Evolutionary conservation across 1,140 invertebrate species (phyloP).

Genomic region (Tachypleus tridentatus): DNA sequence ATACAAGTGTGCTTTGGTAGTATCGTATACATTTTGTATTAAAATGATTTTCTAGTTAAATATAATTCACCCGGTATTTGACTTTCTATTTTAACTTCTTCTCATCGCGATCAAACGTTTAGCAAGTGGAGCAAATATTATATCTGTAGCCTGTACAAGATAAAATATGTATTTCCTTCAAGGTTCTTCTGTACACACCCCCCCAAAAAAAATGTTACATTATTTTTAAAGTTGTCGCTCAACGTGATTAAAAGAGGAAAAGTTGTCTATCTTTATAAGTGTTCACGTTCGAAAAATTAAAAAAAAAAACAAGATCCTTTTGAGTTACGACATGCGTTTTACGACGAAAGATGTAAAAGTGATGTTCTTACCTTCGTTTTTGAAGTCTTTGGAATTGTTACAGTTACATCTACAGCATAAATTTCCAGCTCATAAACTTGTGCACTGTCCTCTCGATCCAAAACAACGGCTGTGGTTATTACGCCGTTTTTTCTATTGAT

Average conservation of each 20-base stretch:
- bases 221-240: background rate
- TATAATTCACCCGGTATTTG: too few species aligned
- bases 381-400: constrained; percentile 46
- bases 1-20: too few species aligned
- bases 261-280: background rate
- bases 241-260: background rate
- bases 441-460: constrained; percentile 68
- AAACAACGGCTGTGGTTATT: constrained; percentile 61
- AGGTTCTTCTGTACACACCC: too few species aligned
- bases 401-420: constrained; percentile 54
- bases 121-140: too few species aligned
- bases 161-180: too few species aligned
- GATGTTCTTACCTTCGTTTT: constrained; percentile 49
- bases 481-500: constrained; percentile 78
- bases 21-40: too few species aligned
- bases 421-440: constrained; percentile 68
- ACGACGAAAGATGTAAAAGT: background rate
- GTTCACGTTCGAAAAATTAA: background rate
- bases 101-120: too few species aligned
- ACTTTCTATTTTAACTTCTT: too few species aligned
- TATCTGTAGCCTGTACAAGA: too few species aligned
- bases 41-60: too few species aligned
- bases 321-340: background rate
- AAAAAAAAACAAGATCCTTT: background rate
- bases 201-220: background rate